Evolutionary conservation across 2,888 invertebrate species (phyloP).

Genomic region (Cheilosia soror): DNA sequence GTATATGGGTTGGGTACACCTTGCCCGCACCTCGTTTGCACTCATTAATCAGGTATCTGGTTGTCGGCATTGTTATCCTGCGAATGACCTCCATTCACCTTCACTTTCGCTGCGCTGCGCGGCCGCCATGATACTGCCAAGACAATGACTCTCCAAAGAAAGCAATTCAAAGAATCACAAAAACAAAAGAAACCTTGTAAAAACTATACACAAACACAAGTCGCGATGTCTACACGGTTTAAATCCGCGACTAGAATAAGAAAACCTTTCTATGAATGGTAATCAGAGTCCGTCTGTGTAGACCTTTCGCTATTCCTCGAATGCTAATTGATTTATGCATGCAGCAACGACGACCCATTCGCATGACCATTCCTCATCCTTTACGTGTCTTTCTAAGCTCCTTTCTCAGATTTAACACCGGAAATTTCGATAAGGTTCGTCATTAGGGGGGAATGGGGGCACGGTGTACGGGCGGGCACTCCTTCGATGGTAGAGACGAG

Average conservation of each 20-base stretch:
- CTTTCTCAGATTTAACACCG: conserved; percentile 51
- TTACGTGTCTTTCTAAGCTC: conserved; percentile 24
- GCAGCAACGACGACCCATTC: conserved; percentile 15
- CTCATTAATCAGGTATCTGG: conserved; percentile 61
- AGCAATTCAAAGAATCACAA: background rate
- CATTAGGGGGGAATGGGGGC: background rate
- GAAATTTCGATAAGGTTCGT: conserved; percentile 39
- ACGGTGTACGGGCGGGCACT: background rate
- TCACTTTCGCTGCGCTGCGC: conserved; percentile 49
- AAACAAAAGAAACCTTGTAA: conserved; percentile 20
- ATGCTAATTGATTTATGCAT: conserved; percentile 70
- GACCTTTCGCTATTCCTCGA: conserved; percentile 34
- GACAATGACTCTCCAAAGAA: conserved; percentile 12
- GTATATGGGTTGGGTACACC: background rate
- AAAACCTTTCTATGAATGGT: conserved; percentile 6
- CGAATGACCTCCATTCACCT: conserved; percentile 63
- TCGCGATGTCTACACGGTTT: conserved; percentile 42
- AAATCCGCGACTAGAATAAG: conserved; percentile 37
- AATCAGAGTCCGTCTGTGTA: conserved; percentile 4
- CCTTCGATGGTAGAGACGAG: background rate
- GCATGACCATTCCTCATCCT: conserved; percentile 13
- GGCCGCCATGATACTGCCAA: conserved; percentile 43
- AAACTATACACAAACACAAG: conserved; percentile 1
- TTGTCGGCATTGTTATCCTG: conserved; percentile 52
- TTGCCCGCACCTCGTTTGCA: conserved; percentile 14